A percentile compares a stretch with the other conserved stretches of the same genome.
These are phyloP conservation scores for Mamestra brassicae DNA, from an alignment of 2,888 invertebrate species.

Conservation along the genomic window DNA sequence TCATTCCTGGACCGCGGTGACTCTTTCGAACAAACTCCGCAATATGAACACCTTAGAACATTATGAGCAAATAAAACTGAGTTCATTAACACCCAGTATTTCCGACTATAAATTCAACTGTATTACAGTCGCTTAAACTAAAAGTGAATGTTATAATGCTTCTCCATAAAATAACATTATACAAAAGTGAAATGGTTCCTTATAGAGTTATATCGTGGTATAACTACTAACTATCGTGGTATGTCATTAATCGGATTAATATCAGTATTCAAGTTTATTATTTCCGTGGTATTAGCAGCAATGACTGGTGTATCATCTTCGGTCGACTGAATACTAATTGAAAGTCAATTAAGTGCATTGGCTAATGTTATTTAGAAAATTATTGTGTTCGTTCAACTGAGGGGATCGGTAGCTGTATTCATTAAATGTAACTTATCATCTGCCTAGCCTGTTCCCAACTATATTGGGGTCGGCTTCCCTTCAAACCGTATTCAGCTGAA, in stretches of 20 bases:
- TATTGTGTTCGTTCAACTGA: background rate
- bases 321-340: slow-evolving; percentile 6
- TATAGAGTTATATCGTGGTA: slow-evolving; percentile 9
- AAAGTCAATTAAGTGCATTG: background rate
- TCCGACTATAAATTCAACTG: background rate
- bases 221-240: background rate
- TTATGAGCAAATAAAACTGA: background rate
- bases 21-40: too few relatives aligned
- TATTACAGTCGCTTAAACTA: slow-evolving; percentile 10
- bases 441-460: too few relatives aligned
- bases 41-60: background rate
- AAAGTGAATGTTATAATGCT: slow-evolving; percentile 36
- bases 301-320: background rate
- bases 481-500: too few relatives aligned
- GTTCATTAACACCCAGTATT: slow-evolving; percentile 10
- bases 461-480: too few relatives aligned
- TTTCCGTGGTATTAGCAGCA: slow-evolving; percentile 29
- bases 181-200: slow-evolving; percentile 32
- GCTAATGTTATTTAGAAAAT: background rate
- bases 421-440: too few relatives aligned
- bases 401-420: background rate
- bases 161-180: slow-evolving; percentile 18
- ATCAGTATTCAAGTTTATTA: slow-evolving; percentile 29
- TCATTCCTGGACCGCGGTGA: too few relatives aligned
- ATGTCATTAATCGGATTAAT: slow-evolving; percentile 25